A percentile compares a stretch with the other conserved stretches of the same genome.
phyloP scores from a whole-genome alignment of 1,140 invertebrate genomes.

The Caenorhabditis inopinata region DNA sequence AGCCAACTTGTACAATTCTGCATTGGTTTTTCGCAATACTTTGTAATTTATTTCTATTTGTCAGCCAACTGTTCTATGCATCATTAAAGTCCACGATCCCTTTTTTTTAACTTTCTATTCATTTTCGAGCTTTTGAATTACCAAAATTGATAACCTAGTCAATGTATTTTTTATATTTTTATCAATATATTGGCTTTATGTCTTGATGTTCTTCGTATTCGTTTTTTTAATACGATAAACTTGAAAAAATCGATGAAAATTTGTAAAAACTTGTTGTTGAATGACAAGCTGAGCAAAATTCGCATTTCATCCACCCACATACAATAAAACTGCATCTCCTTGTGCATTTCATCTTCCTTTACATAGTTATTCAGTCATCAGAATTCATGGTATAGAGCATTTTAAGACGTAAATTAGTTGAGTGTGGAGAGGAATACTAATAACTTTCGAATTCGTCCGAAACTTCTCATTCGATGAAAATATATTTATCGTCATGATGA shows the following conservation, averaged over 20 bases:
- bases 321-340: neutral
- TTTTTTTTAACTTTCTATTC: no score
- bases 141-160: no score
- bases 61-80: no score
- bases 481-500: neutral
- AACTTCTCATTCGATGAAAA: neutral
- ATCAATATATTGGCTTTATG: neutral
- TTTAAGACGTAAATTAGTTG: neutral
- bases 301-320: neutral
- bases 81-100: no score
- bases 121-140: no score
- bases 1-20: no score
- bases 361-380: constrained; percentile 29
- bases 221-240: no score
- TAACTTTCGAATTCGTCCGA: neutral
- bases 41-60: constrained; percentile 1
- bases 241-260: no score
- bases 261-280: no score
- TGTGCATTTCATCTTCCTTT: neutral
- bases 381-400: constrained; percentile 1
- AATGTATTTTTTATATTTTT: neutral
- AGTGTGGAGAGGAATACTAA: neutral
- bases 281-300: no score
- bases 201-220: no score
- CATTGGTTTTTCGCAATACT: neutral